Conservation (phyloP, 2,113 vertebrate genomes). For the Dissostichus mawsoni region DNA sequence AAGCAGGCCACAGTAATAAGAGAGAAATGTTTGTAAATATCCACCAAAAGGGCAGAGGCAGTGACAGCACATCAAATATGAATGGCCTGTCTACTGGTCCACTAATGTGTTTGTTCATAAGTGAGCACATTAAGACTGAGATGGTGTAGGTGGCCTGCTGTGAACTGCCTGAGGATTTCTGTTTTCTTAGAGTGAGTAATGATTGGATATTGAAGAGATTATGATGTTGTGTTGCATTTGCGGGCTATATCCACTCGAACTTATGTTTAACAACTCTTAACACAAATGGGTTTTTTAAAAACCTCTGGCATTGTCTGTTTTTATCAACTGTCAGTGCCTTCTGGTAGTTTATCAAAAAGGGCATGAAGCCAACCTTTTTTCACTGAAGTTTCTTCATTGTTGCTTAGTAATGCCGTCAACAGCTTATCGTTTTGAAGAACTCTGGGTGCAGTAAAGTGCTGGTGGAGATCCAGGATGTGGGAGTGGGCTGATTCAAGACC, state of each 20-base stretch:
- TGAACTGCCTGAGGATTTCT: conserved; percentile 69
- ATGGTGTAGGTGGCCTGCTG: conserved; percentile 37
- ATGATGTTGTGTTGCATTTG: conserved; percentile 24
- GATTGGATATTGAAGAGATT: conserved; percentile 48
- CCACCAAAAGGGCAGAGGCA: conserved; percentile 35
- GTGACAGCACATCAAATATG: conserved; percentile 78
- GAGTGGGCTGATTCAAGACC: conserved; percentile 8
- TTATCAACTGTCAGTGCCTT: neutral
- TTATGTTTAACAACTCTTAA: conserved; percentile 33
- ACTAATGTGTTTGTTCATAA: conserved; percentile 85
- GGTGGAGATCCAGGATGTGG: neutral
- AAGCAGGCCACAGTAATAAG: conserved; percentile 56
- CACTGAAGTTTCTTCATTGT: neutral
- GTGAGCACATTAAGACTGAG: conserved; percentile 72
- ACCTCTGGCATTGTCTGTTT: neutral
- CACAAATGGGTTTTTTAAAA: neutral
- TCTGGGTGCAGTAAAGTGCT: conserved; percentile 2
- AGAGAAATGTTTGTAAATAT: conserved; percentile 66
- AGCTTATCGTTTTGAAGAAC: neutral
- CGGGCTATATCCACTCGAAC: conserved; percentile 15
- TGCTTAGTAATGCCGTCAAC: neutral
- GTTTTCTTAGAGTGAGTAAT: conserved; percentile 50
- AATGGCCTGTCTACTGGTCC: conserved; percentile 63
- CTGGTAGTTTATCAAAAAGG: neutral
- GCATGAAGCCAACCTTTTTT: neutral